These are phyloP conservation scores for Daptonema setosum DNA, from an alignment of 2,888 invertebrate species.

Conservation along the genomic window DNA sequence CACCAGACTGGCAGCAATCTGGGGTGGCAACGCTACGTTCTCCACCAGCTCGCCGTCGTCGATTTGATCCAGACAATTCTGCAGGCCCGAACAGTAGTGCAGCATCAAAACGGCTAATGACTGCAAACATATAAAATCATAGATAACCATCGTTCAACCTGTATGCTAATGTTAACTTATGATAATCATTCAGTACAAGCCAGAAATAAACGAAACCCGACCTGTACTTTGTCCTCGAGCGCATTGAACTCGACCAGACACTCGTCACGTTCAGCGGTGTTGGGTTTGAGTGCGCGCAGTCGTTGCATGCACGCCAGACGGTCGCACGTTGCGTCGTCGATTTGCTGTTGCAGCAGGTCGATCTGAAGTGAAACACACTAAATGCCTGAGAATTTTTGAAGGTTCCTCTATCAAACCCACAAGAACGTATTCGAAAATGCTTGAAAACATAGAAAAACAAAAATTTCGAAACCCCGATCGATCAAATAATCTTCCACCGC, in stretches of 20 bases:
- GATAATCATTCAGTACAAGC: too few species aligned
- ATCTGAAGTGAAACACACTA: too few species aligned
- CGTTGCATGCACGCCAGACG: constrained; percentile 33
- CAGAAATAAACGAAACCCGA: neutral
- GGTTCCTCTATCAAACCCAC: too few species aligned
- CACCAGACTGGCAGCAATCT: too few species aligned
- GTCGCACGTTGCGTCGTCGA: constrained; percentile 46
- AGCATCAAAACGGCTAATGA: constrained; percentile 75
- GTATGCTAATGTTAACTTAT: too few species aligned
- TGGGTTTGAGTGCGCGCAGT: constrained; percentile 1
- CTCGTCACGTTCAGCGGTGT: neutral
- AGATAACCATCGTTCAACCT: neutral
- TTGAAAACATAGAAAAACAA: too few species aligned
- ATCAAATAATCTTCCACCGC: too few species aligned
- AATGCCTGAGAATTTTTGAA: too few species aligned
- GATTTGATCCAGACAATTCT: constrained; percentile 46
- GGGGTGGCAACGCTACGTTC: too few species aligned
- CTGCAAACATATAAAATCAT: constrained; percentile 11
- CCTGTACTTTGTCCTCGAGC: neutral
- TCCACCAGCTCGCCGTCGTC: too few species aligned
- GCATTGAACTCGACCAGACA: neutral
- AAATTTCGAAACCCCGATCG: too few species aligned
- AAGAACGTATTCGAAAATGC: too few species aligned
- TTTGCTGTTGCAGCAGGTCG: constrained; percentile 48
- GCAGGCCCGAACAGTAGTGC: constrained; percentile 78